Conservation (phyloP, 2,888 invertebrate genomes). For the Nomada flava region DNA sequence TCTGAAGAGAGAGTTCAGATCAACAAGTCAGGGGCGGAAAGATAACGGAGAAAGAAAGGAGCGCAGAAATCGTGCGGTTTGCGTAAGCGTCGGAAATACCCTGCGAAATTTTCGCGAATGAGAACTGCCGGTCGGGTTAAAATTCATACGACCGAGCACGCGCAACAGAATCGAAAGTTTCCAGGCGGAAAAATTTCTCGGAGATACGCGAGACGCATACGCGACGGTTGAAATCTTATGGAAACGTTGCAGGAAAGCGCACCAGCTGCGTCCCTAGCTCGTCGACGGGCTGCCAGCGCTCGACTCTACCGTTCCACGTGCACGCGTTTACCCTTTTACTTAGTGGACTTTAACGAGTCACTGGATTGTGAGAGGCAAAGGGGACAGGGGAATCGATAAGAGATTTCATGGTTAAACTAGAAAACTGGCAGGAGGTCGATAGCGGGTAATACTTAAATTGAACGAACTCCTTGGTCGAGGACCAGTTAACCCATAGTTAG, state of each 20-base stretch:
- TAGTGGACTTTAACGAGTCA: conserved; percentile 69
- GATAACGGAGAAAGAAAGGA: background rate
- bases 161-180: conserved; percentile 48
- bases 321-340: conserved; percentile 53
- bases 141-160: conserved; percentile 47
- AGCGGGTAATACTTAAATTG: conserved; percentile 75
- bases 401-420: conserved; percentile 70
- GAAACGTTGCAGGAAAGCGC: background rate
- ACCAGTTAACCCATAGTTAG: conserved; percentile 58
- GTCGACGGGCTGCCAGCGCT: background rate
- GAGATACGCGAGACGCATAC: conserved; percentile 47
- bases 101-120: conserved; percentile 19
- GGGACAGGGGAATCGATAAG: conserved; percentile 28
- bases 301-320: background rate
- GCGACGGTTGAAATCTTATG: conserved; percentile 56
- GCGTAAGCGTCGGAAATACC: conserved; percentile 8
- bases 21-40: conserved; percentile 36
- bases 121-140: conserved; percentile 45
- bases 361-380: conserved; percentile 5
- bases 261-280: conserved; percentile 45
- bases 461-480: conserved; percentile 69
- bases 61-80: background rate
- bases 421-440: conserved; percentile 65
- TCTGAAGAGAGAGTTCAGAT: conserved; percentile 1
- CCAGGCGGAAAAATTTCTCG: conserved; percentile 53